Percentiles rank a stretch among this genome's conserved stretches.
Conservation (phyloP, 2,797 vertebrate genomes). For the Gila robusta region DNA sequence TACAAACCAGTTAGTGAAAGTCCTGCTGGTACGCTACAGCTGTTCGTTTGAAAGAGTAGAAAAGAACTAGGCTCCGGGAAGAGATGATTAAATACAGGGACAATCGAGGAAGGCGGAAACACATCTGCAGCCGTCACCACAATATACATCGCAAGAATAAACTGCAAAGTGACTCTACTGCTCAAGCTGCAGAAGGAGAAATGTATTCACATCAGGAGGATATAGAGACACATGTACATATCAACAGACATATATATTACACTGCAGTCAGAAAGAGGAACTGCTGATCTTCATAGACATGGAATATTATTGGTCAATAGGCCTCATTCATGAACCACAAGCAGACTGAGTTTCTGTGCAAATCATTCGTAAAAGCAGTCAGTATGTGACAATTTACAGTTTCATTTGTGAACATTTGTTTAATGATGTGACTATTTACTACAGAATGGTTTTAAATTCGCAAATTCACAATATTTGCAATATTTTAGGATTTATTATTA, state of each 20-base stretch:
- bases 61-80: slow-evolving; percentile 34
- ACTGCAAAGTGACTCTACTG: slow-evolving; percentile 73
- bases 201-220: slow-evolving; percentile 75
- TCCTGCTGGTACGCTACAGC: slow-evolving; percentile 64
- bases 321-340: slow-evolving; percentile 35
- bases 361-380: background rate
- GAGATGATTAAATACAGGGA: slow-evolving; percentile 49
- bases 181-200: slow-evolving; percentile 75
- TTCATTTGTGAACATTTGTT: background rate
- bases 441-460: background rate
- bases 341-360: background rate
- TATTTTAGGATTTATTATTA: background rate
- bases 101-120: background rate
- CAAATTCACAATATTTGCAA: background rate
- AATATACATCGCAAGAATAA: slow-evolving; percentile 70
- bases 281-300: slow-evolving; percentile 54
- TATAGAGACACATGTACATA: slow-evolving; percentile 78
- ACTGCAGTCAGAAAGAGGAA: slow-evolving; percentile 66
- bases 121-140: slow-evolving; percentile 78
- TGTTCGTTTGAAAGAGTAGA: slow-evolving; percentile 53
- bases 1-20: slow-evolving; percentile 63
- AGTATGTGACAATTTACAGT: slow-evolving; percentile 47
- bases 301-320: slow-evolving; percentile 66
- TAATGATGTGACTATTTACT: background rate
- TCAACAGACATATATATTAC: slow-evolving; percentile 75